These are phyloP conservation scores for Temnopleurus reevesii DNA, from an alignment of 53 echinoderm and acorn worm genomes.

Conservation along the genomic window DNA sequence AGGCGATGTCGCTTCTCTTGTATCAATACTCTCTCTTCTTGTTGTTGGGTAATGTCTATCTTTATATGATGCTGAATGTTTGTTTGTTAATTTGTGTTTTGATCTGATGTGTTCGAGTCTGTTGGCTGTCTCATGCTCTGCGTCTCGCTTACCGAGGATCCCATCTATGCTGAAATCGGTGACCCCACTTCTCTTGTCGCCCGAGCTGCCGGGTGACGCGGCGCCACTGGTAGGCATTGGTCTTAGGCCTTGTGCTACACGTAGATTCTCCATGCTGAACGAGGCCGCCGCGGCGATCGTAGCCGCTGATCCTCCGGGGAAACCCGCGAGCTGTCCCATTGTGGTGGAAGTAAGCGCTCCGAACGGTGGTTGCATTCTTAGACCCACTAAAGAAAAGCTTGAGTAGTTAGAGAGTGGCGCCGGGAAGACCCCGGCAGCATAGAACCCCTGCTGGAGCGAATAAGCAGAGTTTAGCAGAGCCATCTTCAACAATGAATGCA, in stretches of 20 bases:
- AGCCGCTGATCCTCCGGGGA: slow-evolving; percentile 49
- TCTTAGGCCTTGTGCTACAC: slow-evolving; percentile 12
- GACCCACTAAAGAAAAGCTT: slow-evolving; percentile 49
- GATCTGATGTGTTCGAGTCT: slow-evolving; percentile 12
- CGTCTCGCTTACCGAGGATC: slow-evolving; percentile 63
- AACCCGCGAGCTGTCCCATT: slow-evolving; percentile 43
- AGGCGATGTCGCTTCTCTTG: slow-evolving; percentile 7
- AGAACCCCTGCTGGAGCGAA: slow-evolving; percentile 61
- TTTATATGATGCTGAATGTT: background rate
- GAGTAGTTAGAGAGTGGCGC: slow-evolving; percentile 54
- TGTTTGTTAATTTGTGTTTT: background rate
- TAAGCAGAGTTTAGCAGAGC: slow-evolving; percentile 69
- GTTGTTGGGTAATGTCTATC: background rate
- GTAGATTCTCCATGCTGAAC: slow-evolving; percentile 49
- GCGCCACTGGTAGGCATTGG: slow-evolving; percentile 16
- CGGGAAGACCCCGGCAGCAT: slow-evolving; percentile 58
- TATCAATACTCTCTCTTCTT: background rate
- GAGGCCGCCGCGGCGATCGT: slow-evolving; percentile 39
- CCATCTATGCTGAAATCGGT: slow-evolving; percentile 92
- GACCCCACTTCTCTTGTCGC: slow-evolving; percentile 61
- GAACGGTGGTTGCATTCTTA: slow-evolving; percentile 52
- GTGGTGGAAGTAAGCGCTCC: slow-evolving; percentile 13
- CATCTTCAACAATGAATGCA: slow-evolving; percentile 40
- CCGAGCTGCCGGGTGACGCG: slow-evolving; percentile 7
- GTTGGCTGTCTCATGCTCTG: background rate